Base-by-base conservation (phyloP, 1,140 invertebrate species). In the Phocides pigmalion region DNA sequence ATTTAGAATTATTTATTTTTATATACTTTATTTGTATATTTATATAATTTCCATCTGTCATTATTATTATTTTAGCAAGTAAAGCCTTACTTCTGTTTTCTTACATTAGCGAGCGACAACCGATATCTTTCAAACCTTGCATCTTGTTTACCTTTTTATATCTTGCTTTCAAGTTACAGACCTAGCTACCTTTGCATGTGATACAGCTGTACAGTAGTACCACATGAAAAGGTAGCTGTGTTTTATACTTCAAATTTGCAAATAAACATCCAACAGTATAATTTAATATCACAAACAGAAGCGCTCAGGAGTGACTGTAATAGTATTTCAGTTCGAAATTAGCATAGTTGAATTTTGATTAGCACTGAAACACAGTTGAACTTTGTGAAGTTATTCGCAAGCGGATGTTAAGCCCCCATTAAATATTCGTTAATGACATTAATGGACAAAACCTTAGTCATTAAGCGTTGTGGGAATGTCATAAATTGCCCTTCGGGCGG, bases 341-440 rank as follows among this genome's bases (percentile, higher is more conserved):
- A 81, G 65, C 82, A 82, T 82, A 81, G 77, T 78, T 78, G 82
- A 86, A 82, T 83, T 81, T 83, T 79, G 76, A 83, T 85, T 79
- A 80, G 75, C 62, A 66, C 65, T 80, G 77, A 77, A 83, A 81
- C 72, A 77, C 62, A 76, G 64, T 77, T 77, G 32, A 67, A 62
- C 63, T 66, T 72, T 64, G 46, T 37, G 49, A 56, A 53, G 46
- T 56, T 56, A 28, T 56, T 56, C 59, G n/a, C 56, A 19, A n/a
- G 22, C 46, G 47, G 54, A 66, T 62, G 61, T 66, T 62, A 58
- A 64, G 25, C 56, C 70, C 16, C 63, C 54, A 73, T 82, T 81
- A 76, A 82, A 76, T 77, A 71, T 75, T 66, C 67, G 73, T 71
- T 79, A 80, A 82, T 80, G 67, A 75, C 63, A 75, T 82, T 78